Percentiles rank a stretch among this genome's conserved stretches.
These are phyloP conservation scores for Pseudomugil tenellus DNA, from an alignment of 2,797 vertebrate genomes.

Conservation along the genomic window DNA sequence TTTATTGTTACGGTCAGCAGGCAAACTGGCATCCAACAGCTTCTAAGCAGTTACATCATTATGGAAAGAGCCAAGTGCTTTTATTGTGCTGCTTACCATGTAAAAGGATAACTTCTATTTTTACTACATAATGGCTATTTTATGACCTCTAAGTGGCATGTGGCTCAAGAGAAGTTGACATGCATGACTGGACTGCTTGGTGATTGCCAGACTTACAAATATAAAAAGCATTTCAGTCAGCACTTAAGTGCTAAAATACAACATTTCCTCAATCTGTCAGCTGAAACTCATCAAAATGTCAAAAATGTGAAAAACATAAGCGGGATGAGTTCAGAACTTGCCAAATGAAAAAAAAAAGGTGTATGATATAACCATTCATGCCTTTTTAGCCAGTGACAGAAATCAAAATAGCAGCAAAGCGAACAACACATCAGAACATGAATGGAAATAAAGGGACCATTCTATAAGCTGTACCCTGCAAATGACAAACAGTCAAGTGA, in stretches of 20 bases:
- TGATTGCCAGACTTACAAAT: neutral
- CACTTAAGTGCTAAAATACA: slow-evolving; percentile 1
- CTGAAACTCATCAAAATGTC: no score
- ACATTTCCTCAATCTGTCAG: neutral
- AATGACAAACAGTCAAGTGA: neutral
- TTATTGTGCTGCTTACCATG: slow-evolving; percentile 1
- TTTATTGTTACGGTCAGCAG: slow-evolving; percentile 3
- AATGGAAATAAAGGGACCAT: neutral
- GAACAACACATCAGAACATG: neutral
- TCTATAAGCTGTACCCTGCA: neutral
- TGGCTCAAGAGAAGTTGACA: slow-evolving; percentile 10
- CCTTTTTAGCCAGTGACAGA: neutral
- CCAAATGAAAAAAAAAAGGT: neutral
- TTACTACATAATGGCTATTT: slow-evolving; percentile 33
- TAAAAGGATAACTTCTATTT: slow-evolving; percentile 13
- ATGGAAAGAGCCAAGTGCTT: slow-evolving; percentile 1
- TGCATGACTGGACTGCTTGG: slow-evolving; percentile 19
- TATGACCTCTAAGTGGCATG: slow-evolving; percentile 24
- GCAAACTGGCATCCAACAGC: slow-evolving; percentile 6
- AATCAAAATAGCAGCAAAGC: no score
- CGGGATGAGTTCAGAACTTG: neutral
- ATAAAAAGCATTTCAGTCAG: slow-evolving; percentile 7
- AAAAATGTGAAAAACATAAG: neutral
- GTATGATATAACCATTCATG: neutral
- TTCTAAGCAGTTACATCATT: slow-evolving; percentile 2